These are phyloP conservation scores for Parthenolecanium corni DNA, from an alignment of 2,888 invertebrate species.

Conservation along the genomic window DNA sequence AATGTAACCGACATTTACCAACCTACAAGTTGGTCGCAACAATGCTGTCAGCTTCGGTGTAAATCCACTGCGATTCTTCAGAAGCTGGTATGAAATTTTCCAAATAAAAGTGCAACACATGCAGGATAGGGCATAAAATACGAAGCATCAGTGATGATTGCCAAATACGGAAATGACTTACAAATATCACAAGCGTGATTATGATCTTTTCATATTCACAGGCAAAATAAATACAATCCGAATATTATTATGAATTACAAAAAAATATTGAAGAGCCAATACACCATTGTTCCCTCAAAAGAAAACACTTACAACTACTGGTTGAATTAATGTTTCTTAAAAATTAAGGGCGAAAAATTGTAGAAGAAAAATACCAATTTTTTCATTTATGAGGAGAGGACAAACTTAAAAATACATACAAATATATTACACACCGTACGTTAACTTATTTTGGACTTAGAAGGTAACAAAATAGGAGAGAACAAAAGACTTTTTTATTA, in stretches of 20 bases:
- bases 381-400: background rate
- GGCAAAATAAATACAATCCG: background rate
- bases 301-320: background rate
- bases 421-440: background rate
- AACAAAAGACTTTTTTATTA: slow-evolving; percentile 24
- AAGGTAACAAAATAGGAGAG: slow-evolving; percentile 27
- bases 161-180: background rate
- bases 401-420: background rate
- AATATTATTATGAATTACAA: background rate
- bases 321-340: background rate
- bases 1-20: too few relatives aligned
- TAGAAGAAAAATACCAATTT: background rate
- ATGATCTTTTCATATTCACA: background rate
- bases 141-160: background rate
- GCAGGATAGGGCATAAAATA: background rate
- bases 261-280: background rate
- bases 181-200: background rate
- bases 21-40: too few relatives aligned
- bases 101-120: background rate
- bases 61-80: background rate
- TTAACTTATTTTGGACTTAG: slow-evolving; percentile 5
- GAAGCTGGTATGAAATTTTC: background rate
- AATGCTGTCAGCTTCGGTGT: too few relatives aligned
- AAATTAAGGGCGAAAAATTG: background rate
- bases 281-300: background rate